Evolutionary conservation across 2,888 invertebrate genomes (phyloP).

Genomic region (Aleiodes testaceus): DNA sequence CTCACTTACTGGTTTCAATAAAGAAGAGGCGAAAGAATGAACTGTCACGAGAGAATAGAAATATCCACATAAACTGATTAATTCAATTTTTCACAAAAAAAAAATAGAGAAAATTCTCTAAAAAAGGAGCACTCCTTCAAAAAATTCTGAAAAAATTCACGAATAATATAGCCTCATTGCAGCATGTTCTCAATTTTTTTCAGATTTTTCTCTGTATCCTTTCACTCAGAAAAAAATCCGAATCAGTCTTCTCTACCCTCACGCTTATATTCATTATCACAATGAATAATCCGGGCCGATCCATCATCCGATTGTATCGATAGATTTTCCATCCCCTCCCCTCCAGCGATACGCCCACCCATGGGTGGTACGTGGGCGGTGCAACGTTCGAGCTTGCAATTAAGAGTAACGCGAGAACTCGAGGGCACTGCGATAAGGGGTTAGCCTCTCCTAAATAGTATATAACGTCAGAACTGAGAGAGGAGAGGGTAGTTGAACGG

Average conservation of each 20-base stretch:
- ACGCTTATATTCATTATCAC: constrained; percentile 8
- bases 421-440: constrained; percentile 62
- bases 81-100: too few species aligned
- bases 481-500: constrained; percentile 26
- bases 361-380: constrained; percentile 53
- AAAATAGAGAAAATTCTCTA: too few species aligned
- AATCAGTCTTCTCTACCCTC: neutral
- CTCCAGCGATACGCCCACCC: constrained; percentile 28
- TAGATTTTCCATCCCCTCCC: constrained; percentile 35
- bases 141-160: too few species aligned
- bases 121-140: too few species aligned
- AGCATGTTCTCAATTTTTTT: too few species aligned
- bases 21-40: constrained; percentile 24
- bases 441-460: constrained; percentile 20
- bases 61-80: constrained; percentile 25
- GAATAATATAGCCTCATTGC: too few species aligned
- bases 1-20: constrained; percentile 27
- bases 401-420: constrained; percentile 66
- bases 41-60: constrained; percentile 25
- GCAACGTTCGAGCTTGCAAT: constrained; percentile 65
- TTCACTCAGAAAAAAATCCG: too few species aligned
- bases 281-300: neutral
- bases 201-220: too few species aligned
- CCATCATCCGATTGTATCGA: constrained; percentile 43
- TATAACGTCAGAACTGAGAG: constrained; percentile 50